Conservation (phyloP, 1,140 invertebrate species). For the Mesaphorura yosii region DNA sequence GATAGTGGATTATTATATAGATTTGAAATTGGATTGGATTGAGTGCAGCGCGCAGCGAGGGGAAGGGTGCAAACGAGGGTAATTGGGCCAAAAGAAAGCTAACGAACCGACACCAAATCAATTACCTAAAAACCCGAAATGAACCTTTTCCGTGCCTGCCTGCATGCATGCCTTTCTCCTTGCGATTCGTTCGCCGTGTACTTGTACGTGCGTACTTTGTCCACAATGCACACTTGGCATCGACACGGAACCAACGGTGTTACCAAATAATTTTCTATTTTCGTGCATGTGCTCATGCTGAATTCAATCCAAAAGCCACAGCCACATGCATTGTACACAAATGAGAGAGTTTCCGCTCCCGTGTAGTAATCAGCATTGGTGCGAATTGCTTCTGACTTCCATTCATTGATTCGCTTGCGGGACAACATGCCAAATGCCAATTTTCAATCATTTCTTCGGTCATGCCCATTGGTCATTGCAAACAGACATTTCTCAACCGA, state of each 20-base stretch:
- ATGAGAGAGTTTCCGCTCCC: too few relatives aligned
- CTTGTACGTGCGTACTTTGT: not conserved
- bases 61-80: slow-evolving; percentile 31
- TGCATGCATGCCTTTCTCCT: not conserved
- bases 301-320: not conserved
- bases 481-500: too few relatives aligned
- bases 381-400: too few relatives aligned
- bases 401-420: too few relatives aligned
- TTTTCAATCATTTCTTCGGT: too few relatives aligned
- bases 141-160: too few relatives aligned
- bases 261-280: not conserved
- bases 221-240: not conserved
- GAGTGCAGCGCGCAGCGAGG: slow-evolving; percentile 14
- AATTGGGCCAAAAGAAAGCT: slow-evolving; percentile 32
- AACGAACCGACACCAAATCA: slow-evolving; percentile 33
- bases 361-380: too few relatives aligned
- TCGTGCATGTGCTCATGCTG: not conserved
- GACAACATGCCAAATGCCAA: too few relatives aligned
- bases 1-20: too few relatives aligned
- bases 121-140: slow-evolving; percentile 31
- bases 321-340: slow-evolving; percentile 5
- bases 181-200: not conserved
- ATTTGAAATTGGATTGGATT: slow-evolving; percentile 10
- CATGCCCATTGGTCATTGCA: too few relatives aligned
- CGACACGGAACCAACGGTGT: not conserved